A percentile compares a stretch with the other conserved stretches of the same genome.
Conservation (phyloP, 2,113 vertebrate species). For the Numida meleagris region DNA sequence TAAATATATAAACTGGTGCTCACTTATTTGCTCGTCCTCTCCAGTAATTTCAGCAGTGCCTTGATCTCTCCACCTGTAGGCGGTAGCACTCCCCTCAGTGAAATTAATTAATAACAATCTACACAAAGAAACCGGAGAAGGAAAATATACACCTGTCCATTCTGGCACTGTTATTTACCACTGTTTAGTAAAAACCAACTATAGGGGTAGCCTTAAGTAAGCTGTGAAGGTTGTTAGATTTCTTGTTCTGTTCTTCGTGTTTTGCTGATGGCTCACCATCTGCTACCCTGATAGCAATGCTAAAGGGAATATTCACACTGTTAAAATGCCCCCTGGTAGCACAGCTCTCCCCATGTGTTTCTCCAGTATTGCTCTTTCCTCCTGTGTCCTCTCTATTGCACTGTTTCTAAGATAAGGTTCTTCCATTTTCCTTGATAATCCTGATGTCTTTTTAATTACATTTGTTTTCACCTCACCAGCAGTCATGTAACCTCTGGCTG, state of each 20-base stretch:
- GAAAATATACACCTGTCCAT: background rate
- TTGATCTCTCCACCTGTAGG: background rate
- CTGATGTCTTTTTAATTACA: background rate
- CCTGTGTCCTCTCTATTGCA: background rate
- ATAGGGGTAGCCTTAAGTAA: background rate
- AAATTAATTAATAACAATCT: slow-evolving; percentile 30
- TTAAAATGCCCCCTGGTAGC: background rate
- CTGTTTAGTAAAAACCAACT: slow-evolving; percentile 14
- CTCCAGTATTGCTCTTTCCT: background rate
- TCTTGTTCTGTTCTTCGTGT: slow-evolving; percentile 4
- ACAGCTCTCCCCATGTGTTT: background rate
- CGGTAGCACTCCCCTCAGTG: background rate
- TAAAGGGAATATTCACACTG: slow-evolving; percentile 22
- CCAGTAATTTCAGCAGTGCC: background rate
- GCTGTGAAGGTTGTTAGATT: slow-evolving; percentile 54
- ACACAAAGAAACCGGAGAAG: background rate
- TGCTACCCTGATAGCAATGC: slow-evolving; percentile 33
- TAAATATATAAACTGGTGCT: background rate
- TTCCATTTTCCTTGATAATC: background rate
- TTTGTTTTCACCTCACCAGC: background rate
- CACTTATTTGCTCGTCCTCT: background rate
- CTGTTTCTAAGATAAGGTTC: background rate
- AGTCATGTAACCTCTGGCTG: background rate
- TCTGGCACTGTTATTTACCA: background rate
- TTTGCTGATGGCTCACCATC: slow-evolving; percentile 51